Base-by-base conservation (phyloP, 2,113 vertebrate species). In the Burhinus oedicnemus region DNA sequence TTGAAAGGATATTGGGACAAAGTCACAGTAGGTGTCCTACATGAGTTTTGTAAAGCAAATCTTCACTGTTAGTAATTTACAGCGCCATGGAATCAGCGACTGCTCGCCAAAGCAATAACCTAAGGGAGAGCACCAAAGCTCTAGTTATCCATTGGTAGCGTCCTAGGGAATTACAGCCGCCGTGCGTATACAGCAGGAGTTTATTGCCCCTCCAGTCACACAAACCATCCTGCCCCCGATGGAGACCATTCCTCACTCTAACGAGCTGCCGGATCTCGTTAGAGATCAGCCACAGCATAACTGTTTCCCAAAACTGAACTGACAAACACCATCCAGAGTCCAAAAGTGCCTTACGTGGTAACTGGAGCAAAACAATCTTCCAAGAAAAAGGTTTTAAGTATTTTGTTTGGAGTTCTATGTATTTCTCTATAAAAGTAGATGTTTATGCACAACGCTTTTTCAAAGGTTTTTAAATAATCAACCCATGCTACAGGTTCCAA, bases 161-260 rank as follows among this genome's bases (percentile, higher is more conserved):
- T 38, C 88, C 29, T 12, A 47, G 83, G 49, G 54, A 76, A 47
- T 27, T 45, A 7, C 6, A 92, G 81, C 80, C 69, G 83, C 85
- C 54, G 30, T 16, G 91, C 58, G 57, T 58, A 71, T 21, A 81
- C 82, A 85, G 80, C 42, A 72, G 52, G 32, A 87, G 54, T 87
- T 96, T 79, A 75, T 61, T 88, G 75, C 85, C 80, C 80, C 44
- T 92, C 65, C 89, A 44, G 61, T 87, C 93, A 92, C 92, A 87
- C 44, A 57, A 81, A 87, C 64, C 68, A 44, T 82, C 85, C 86
- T 74, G 34, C 58, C 85, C 71, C 76, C 40, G 70, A 76, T 36
- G 45, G 65, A 92, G 86, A 93, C 88, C 40, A 29, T 55, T 78
- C 89, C 92, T 83, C 49, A 44, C 65, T 66, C 87, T 86, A 89